Evolutionary conservation across 2,797 vertebrate species (phyloP).

Genomic region (Ptychobarbus kaznakovi): DNA sequence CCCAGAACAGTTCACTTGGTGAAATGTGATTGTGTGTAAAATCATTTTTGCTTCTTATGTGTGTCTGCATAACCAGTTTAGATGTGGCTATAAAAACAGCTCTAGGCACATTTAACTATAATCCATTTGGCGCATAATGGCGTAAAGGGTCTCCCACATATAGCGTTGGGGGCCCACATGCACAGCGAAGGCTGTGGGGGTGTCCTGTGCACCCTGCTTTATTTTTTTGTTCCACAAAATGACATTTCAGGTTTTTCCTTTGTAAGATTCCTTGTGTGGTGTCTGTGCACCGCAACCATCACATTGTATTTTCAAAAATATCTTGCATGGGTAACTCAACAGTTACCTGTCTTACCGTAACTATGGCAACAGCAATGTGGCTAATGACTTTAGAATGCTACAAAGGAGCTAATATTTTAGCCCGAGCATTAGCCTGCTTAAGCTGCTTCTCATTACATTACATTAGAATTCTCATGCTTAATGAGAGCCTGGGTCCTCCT

Average conservation of each 20-base stretch:
- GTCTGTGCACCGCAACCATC: not conserved
- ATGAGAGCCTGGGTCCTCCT: slow-evolving; percentile 70
- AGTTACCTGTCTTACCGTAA: slow-evolving; percentile 28
- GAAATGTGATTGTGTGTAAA: not conserved
- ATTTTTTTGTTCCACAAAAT: slow-evolving; percentile 13
- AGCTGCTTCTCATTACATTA: slow-evolving; percentile 67
- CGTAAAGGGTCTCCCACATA: not conserved
- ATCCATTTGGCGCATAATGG: not conserved
- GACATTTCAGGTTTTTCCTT: not conserved
- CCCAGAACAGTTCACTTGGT: not conserved
- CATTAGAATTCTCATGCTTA: slow-evolving; percentile 68
- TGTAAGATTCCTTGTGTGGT: not conserved
- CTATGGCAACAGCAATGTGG: slow-evolving; percentile 46
- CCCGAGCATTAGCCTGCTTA: slow-evolving; percentile 42
- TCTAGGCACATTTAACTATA: not conserved
- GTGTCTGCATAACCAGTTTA: not conserved
- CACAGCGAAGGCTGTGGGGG: not conserved
- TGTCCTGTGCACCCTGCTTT: not conserved
- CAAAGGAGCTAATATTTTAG: slow-evolving; percentile 39
- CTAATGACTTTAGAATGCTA: slow-evolving; percentile 48
- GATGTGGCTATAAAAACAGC: not conserved
- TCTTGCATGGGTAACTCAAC: slow-evolving; percentile 1
- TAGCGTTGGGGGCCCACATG: not conserved
- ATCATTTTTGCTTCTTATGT: not conserved
- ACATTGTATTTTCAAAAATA: slow-evolving; percentile 7